Base-by-base conservation (phyloP, 2,888 invertebrate genomes). In the Cosmorhoe ocellata region DNA sequence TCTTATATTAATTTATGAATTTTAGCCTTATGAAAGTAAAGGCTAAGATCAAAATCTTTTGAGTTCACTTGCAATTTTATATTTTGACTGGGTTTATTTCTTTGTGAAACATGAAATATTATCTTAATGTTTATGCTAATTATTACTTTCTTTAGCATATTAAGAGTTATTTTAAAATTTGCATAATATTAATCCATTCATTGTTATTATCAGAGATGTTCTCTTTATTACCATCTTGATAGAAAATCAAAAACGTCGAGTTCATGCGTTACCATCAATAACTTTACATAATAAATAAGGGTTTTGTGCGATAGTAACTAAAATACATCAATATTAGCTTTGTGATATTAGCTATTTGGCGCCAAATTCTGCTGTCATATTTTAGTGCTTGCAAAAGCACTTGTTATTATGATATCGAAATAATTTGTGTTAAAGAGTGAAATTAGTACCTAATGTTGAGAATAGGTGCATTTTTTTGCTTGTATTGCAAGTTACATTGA, bases 141-240 rank as follows among this genome's bases (percentile, higher is more conserved):
- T 1, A 24, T 43, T 10, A 54, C 58, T 54, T 54, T 58, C 49
- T 30, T 44, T 36, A 24, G 33, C 36, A 46, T 22, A 28, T 52
- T 34, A 6, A 55, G 49, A 41, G 58, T 52, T 47, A 39, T 39
- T 41, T 41, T 41, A 13, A 10, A 7, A 51, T 58, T 48, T 48
- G 40, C 51, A 56, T 59, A 56, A 48, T 47, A 50, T 44, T 50
- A 27, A 49, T 49, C 27, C 26, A 12, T 13, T 38, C 8, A 10
- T 33, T 50, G 22, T 14, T 42, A 33, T 54, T 51, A n/a, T n/a
- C n/a, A n/a, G n/a, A 44, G 24, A 26, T 24, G 24, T 24, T 18
- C 4, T 3, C 2, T 18, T 24, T 24, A 24, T 24, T 5, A 24
- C 24, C 7, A 24, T 18, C 18, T 18, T 18, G 18, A 18, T 18